Percentiles rank a stretch among this genome's conserved stretches.
Conservation (phyloP, 2,888 invertebrate species). For the Tetragnatha montana region DNA sequence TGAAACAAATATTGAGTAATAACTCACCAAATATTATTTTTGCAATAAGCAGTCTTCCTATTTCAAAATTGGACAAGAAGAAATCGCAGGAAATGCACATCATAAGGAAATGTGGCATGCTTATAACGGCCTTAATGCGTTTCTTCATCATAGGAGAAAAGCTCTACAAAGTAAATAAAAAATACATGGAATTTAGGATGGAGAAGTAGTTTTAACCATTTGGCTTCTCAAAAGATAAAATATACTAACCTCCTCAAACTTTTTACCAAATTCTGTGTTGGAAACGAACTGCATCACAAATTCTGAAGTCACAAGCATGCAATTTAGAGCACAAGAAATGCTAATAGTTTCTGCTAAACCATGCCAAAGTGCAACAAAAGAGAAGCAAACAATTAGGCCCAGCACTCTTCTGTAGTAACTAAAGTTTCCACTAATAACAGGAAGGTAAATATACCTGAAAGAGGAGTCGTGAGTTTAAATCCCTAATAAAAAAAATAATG, state of each 20-base stretch:
- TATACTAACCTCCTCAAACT: slow-evolving; percentile 15
- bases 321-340: slow-evolving; percentile 92
- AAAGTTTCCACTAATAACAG: slow-evolving; percentile 78
- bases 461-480: too few species aligned
- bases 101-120: slow-evolving; percentile 85
- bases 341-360: slow-evolving; percentile 86
- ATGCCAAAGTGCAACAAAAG: slow-evolving; percentile 94
- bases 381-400: slow-evolving; percentile 86
- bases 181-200: too few species aligned
- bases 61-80: slow-evolving; percentile 83
- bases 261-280: background rate
- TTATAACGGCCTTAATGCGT: slow-evolving; percentile 79
- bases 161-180: background rate
- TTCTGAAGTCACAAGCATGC: slow-evolving; percentile 85
- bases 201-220: background rate
- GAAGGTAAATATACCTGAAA: slow-evolving; percentile 88
- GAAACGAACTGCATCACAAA: background rate
- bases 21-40: slow-evolving; percentile 80
- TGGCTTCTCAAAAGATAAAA: background rate
- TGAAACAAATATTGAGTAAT: slow-evolving; percentile 20
- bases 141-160: background rate
- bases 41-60: slow-evolving; percentile 84
- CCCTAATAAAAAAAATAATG: too few species aligned
- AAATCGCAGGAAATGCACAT: slow-evolving; percentile 91
- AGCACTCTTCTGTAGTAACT: slow-evolving; percentile 79